Percentiles rank a stretch among this genome's conserved stretches.
phyloP scores from a whole-genome alignment of 2,888 invertebrate species.

The Thyatira batis region DNA sequence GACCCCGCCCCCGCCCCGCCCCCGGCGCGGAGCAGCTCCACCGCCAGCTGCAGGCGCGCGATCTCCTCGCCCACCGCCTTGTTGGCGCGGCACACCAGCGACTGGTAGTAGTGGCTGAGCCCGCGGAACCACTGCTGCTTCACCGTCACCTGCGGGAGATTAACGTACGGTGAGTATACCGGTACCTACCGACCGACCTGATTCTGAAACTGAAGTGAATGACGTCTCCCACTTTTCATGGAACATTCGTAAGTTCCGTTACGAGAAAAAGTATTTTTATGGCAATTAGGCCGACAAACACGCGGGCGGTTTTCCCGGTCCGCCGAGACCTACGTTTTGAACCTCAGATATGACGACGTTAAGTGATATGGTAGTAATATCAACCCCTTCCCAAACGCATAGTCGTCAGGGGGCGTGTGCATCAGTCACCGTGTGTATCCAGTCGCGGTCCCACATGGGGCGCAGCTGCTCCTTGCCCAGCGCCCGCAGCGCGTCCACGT shows the following conservation, averaged over 20 bases:
- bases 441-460: slow-evolving; percentile 94
- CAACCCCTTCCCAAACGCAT: not conserved
- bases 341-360: too few species aligned
- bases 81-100: slow-evolving; percentile 88
- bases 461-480: slow-evolving; percentile 93
- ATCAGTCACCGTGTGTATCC: slow-evolving; percentile 86
- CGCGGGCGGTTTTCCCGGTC: too few species aligned
- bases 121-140: slow-evolving; percentile 96
- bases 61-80: slow-evolving; percentile 96
- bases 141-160: slow-evolving; percentile 84
- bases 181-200: too few species aligned
- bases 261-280: too few species aligned
- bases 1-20: slow-evolving; percentile 88
- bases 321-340: too few species aligned
- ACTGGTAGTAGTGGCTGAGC: slow-evolving; percentile 94
- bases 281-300: too few species aligned
- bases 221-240: too few species aligned
- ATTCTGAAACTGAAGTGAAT: too few species aligned
- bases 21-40: slow-evolving; percentile 90
- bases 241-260: too few species aligned
- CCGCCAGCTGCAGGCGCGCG: slow-evolving; percentile 90
- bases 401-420: not conserved
- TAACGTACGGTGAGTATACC: too few species aligned
- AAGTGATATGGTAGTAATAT: too few species aligned
- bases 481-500: slow-evolving; percentile 93